phyloP scores from a whole-genome alignment of 2,888 invertebrate species.

The Eustalomyia histrio region DNA sequence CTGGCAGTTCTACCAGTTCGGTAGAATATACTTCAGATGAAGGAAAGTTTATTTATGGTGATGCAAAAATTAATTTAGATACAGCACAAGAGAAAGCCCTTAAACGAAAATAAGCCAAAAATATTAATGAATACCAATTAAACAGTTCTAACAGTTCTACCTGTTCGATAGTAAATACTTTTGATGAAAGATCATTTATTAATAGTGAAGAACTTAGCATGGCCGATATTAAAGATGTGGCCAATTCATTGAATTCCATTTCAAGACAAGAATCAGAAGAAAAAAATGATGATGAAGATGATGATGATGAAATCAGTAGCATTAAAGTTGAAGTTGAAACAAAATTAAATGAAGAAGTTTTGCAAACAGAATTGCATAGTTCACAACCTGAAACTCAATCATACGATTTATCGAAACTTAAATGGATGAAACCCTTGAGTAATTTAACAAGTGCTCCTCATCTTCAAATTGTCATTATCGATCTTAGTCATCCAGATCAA shows the following conservation, averaged over 20 bases:
- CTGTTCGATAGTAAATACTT: neutral
- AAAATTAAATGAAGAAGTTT: no score
- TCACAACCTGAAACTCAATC: neutral
- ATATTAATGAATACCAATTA: neutral
- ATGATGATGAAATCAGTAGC: no score
- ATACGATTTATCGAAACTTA: conserved; percentile 37
- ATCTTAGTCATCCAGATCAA: conserved; percentile 20
- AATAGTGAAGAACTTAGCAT: neutral
- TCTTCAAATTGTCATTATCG: conserved; percentile 50
- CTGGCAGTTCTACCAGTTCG: neutral
- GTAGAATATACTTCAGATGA: no score
- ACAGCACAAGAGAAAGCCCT: neutral
- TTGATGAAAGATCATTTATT: neutral
- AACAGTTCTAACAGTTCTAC: neutral
- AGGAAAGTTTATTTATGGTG: no score
- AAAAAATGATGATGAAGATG: neutral
- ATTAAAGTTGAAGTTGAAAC: neutral
- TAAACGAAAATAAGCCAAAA: neutral
- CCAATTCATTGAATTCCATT: neutral
- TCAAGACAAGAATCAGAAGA: no score
- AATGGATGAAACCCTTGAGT: conserved; percentile 39
- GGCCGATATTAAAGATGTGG: neutral
- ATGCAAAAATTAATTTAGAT: neutral
- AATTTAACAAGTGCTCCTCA: conserved; percentile 29
- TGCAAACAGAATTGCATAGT: neutral